These are phyloP conservation scores for pig (Sus scrofa) DNA, from an alignment of 2,113 vertebrate species.

Conservation along the genomic window DNA sequence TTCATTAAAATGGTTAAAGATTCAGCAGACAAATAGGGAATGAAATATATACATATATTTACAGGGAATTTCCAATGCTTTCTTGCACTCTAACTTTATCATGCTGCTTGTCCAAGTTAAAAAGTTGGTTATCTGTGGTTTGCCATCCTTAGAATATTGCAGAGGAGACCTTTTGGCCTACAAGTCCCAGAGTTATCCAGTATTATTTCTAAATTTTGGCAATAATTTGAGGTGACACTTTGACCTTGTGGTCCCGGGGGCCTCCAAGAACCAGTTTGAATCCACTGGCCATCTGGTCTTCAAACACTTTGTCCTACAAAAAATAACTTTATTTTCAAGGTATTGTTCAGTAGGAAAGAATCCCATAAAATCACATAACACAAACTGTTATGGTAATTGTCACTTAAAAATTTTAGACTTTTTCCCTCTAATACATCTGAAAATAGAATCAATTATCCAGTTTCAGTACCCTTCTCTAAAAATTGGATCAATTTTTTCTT, in stretches of 20 bases:
- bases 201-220: slow-evolving; percentile 45
- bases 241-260: neutral
- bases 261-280: neutral
- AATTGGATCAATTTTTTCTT: neutral
- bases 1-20: slow-evolving; percentile 15
- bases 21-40: neutral
- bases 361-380: slow-evolving; percentile 9
- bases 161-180: neutral
- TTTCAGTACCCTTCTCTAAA: slow-evolving; percentile 17
- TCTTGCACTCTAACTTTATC: neutral
- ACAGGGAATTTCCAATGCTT: neutral
- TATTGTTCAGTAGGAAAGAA: slow-evolving; percentile 23
- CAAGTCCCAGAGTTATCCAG: neutral
- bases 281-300: neutral
- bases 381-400: slow-evolving; percentile 46
- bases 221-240: slow-evolving; percentile 29
- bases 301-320: slow-evolving; percentile 26
- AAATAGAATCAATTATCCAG: slow-evolving; percentile 36
- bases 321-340: slow-evolving; percentile 27
- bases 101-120: neutral
- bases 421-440: slow-evolving; percentile 5
- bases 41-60: neutral
- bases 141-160: neutral
- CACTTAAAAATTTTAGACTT: neutral
- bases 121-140: slow-evolving; percentile 5